Conservation (phyloP, 2,888 invertebrate species). For the Polylopha cassiicola region DNA sequence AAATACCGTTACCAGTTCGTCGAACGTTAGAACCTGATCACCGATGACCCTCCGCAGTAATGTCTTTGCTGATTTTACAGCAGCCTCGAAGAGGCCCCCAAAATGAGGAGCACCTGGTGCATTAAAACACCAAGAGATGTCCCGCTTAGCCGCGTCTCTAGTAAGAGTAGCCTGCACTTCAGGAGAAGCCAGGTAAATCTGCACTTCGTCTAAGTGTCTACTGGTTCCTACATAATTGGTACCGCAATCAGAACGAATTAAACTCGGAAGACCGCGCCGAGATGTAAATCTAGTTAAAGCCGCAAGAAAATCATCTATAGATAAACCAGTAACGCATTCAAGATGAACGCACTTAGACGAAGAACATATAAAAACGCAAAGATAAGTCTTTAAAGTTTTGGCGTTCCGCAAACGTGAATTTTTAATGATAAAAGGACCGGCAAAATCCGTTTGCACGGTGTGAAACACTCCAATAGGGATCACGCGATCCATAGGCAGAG, state of each 20-base stretch:
- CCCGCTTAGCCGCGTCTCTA: not conserved
- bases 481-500: conserved; percentile 1
- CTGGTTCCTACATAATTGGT: not conserved
- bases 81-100: conserved; percentile 7
- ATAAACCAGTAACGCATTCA: not conserved
- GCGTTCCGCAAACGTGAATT: conserved; percentile 2
- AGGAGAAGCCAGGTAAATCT: not conserved
- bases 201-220: conserved; percentile 1
- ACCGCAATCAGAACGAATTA: conserved; percentile 2
- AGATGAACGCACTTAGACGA: conserved; percentile 3
- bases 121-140: conserved; percentile 1
- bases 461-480: conserved; percentile 6
- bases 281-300: not conserved
- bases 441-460: conserved; percentile 9
- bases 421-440: conserved; percentile 2
- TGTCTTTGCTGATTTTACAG: conserved; percentile 8
- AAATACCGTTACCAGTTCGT: conserved; percentile 4
- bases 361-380: conserved; percentile 6
- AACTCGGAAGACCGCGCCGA: not conserved
- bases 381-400: not conserved
- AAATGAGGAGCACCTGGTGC: conserved; percentile 6
- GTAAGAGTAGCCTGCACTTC: not conserved
- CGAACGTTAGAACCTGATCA: conserved; percentile 7
- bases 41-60: conserved; percentile 4
- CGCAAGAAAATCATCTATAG: not conserved